Evolutionary conservation across 2,888 invertebrate species (phyloP), one percentile per base, ranked within the genome.

Genomic region (Standfussiana lucernea): DNA sequence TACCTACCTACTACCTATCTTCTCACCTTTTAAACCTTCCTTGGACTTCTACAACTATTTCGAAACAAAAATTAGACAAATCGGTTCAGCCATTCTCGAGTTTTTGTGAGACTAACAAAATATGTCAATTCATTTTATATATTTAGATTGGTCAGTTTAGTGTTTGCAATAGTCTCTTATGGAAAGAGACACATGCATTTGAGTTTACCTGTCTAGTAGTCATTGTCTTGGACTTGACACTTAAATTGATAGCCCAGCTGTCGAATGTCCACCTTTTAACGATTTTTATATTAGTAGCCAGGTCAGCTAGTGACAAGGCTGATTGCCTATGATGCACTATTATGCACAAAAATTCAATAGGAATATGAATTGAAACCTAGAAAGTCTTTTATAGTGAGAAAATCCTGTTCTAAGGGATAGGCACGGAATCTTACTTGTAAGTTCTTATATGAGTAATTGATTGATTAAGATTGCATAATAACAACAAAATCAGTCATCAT

Each of bases 391-490:
- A 28, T 2, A 15, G 15, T 59, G 32, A 32, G 10, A 21, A 2
- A 59, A 21, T 10, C 10, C 10, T 21, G 32, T 59, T 18, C n/a
- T 32, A 59, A 32, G 21, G 59, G 10, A 24, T 40, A 35, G 5
- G n/a, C 15, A 50, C 7, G 2, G 62, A 32, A 64, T 28, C 8
- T 2, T 40, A 50, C n/a, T 32, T 62, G 13, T 32, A 35, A 62
- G 11, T 62, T n/a, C n/a, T 35, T 32, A 35, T 21, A 5, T 13
- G 24, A 32, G 18, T 78, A 37, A 11, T 59, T 45, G 8, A 21
- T 32, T 47, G 8, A n/a, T 42, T 24, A 79, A 40, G 24, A 80
- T 77, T 77, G 28, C 21, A 42, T 42, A 70, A 28, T 77, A 79
- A 35, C 24, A 35, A 47, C 18, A 7, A 32, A 24, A 32, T 72